Evolutionary conservation across 2,888 invertebrate species (phyloP).

Genomic region (Buathra laborator): DNA sequence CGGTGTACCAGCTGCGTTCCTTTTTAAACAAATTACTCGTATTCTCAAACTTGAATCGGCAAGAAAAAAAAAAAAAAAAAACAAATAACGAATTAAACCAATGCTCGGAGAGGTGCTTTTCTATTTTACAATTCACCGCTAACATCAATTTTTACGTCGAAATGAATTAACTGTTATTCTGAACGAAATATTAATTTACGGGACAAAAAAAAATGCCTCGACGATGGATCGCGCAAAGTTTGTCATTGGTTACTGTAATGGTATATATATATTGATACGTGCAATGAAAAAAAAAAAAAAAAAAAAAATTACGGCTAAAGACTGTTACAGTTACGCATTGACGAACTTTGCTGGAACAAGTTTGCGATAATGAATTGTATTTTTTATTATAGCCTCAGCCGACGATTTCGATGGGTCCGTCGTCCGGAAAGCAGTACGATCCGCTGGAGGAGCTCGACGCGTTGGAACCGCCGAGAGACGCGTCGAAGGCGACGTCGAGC

Average conservation of each 20-base stretch:
- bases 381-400: slow-evolving; percentile 81
- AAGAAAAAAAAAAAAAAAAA: background rate
- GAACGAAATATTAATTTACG: slow-evolving; percentile 8
- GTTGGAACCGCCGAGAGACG: slow-evolving; percentile 76
- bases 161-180: slow-evolving; percentile 3
- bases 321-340: slow-evolving; percentile 75
- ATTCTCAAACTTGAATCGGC: background rate
- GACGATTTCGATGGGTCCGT: slow-evolving; percentile 82
- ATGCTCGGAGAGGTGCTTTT: background rate
- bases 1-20: slow-evolving; percentile 24
- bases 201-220: slow-evolving; percentile 9
- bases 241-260: slow-evolving; percentile 78
- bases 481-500: slow-evolving; percentile 68
- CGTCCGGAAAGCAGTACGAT: slow-evolving; percentile 82
- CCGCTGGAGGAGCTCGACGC: slow-evolving; percentile 84
- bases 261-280: slow-evolving; percentile 22
- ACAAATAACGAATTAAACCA: background rate
- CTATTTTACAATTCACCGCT: background rate
- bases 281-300: slow-evolving; percentile 49
- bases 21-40: background rate
- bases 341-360: slow-evolving; percentile 80
- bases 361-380: slow-evolving; percentile 80
- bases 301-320: slow-evolving; percentile 43
- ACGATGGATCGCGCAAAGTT: slow-evolving; percentile 76
- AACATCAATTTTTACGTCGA: slow-evolving; percentile 25